Evolutionary conservation across 2,113 vertebrate genomes (phyloP), one percentile per base, ranked within the genome.

Genomic region (Gila orcuttii): DNA sequence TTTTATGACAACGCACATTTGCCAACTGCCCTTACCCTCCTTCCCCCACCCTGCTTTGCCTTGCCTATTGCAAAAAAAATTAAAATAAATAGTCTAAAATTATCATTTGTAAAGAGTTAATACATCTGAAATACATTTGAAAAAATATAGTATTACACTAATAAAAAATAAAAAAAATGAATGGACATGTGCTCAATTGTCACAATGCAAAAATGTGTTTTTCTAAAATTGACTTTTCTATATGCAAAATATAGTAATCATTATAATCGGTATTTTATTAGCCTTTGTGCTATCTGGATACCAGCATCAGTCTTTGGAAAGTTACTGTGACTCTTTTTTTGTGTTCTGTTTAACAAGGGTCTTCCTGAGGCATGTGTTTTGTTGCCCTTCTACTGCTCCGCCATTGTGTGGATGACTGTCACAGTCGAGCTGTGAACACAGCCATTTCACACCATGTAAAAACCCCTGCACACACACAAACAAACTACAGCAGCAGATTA

Each of bases 401-500:
- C 60, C 9, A 33, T 66, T 25, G 79, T 12, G 42, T 66, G 39
- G 4, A 19, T 52, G 79, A 60, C 25, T 68, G 60, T 88, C 78
- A 82, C n/a, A 78, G 59, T 59, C 10, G 25, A 28, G 33, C 17
- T 71, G 74, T 52, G 21, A 50, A 84, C 82, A 60, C 23, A 75
- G 59, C 45, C 77, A 68, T 75, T 80, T 76, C 55, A 86, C 55
- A 85, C 52, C 42, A 17, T 3, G 42, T 73, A 79, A 79, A 62
- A 50, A 74, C 50, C 52, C 79, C 79, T 52, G 62, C 39, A 42
- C 39, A 7, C 39, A 42, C 39, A 42, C 36, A 7, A n/a, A 82
- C 83, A 85, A 28, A 47, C 50, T 52, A 52, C 82, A 85, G 74
- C 60, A 68, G 74, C 25, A 78, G 74, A 68, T 66, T 85, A 85